These are phyloP conservation scores for Nebria brevicollis DNA, from an alignment of 2,888 invertebrate genomes.

Conservation along the genomic window DNA sequence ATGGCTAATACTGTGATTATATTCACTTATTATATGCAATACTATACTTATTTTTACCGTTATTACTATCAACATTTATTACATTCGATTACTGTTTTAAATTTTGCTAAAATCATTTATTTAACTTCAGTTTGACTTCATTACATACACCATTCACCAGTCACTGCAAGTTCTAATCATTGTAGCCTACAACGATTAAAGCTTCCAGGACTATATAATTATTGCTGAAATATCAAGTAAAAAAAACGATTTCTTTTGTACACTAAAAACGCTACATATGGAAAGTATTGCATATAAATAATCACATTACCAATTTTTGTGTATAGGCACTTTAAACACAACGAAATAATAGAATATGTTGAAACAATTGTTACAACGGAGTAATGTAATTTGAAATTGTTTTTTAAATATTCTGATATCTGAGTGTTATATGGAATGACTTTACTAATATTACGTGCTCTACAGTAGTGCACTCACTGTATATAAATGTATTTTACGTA, in stretches of 20 bases:
- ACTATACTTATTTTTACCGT: not conserved
- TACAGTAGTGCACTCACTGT: constrained; percentile 44
- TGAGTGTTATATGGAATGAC: constrained; percentile 38
- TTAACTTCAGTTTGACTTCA: no score
- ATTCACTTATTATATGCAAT: not conserved
- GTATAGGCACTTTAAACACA: constrained; percentile 39
- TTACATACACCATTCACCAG: no score
- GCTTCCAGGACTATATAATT: no score
- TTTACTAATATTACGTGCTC: constrained; percentile 45
- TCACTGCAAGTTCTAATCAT: no score
- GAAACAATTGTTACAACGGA: constrained; percentile 19
- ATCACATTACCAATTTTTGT: constrained; percentile 38
- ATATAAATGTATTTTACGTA: constrained; percentile 33
- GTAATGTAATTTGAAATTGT: constrained; percentile 20
- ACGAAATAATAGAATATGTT: constrained; percentile 38
- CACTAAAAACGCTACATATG: not conserved
- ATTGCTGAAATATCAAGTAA: no score
- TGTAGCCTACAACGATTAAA: no score
- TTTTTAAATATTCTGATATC: constrained; percentile 15
- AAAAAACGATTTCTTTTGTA: no score
- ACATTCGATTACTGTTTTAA: no score
- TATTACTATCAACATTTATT: no score
- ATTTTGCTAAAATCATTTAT: no score
- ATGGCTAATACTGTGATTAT: not conserved
- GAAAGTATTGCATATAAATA: constrained; percentile 22